Base-by-base conservation (phyloP, 2,797 vertebrate genomes). In the Peromyscus eremicus region DNA sequence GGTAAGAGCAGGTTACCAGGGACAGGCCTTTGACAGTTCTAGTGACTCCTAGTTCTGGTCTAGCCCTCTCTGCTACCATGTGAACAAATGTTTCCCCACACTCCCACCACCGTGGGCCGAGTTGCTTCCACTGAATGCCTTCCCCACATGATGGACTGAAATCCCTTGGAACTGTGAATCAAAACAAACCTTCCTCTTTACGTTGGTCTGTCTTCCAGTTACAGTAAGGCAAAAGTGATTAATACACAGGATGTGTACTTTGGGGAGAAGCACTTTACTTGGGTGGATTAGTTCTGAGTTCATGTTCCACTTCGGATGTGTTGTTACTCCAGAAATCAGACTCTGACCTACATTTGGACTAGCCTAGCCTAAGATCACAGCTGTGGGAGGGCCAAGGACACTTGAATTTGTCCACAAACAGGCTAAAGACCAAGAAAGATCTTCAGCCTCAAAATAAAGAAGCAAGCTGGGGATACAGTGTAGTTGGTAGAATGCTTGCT, bases 201-300 rank as follows among this genome's bases (percentile, higher is more conserved):
- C 0, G 6, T 16, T 86, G 66, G 21, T 29, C 23, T 37, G 2
- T 29, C 37, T 19, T 52, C 34, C 5, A 57, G 46, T 37, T 49
- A 27, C 43, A 25, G 5, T 71, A 49, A 82, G 6, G n/a, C 32
- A 37, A 43, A 43, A 75, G 19, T 34, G 76, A 75, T 32, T 46
- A 49, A n/a, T 27, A 46, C 40, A 3, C 1, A 49, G 40, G 71
- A 8, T 32, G 17, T 34, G 4, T 32, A 25, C 71, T 80, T 34
- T 2, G 27, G 27, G 4, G 19, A 8, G 32, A 77, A 55, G 87
- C 9, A 49, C 60, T 70, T 76, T 49, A 90, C 37, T 82, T 62
- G 75, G 83, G 5, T 57, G 91, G 57, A 68, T 77, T 71, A 34
- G 71, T 96, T 76, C 52, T 96, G 70, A 96, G 77, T 82, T 84